Evolutionary conservation across 2,797 vertebrate species (phyloP), one percentile per base, ranked within the genome.

Genomic region (Nyctalus aviator): DNA sequence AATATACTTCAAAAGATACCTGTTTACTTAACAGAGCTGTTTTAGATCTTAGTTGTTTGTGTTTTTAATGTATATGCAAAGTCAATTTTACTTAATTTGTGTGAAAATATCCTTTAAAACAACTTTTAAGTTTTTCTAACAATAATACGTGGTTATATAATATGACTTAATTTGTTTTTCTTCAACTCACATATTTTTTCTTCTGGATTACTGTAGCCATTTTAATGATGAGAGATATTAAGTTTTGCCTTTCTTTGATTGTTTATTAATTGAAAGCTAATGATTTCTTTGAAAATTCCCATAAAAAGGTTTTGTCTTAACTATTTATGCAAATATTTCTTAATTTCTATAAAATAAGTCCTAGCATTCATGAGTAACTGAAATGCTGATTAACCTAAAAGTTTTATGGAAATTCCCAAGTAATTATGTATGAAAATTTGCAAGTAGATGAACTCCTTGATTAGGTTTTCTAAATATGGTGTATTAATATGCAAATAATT

Each of bases 381-480:
- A 83, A 82, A 71, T 96, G 89, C 92, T 77, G 35, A 44, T 97
- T 95, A 95, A 95, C 32, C 81, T 92, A 88, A 83, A 81, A 84
- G 27, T 94, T 97, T 88, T 86, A 95, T 83, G 96, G 91, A 96
- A 95, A 96, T 89, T 35, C 44, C 37, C 15, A 15, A 93, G 6
- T 95, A 94, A 78, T 96, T 95, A 94, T 69, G 76, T 94, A 23
- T 78, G 72, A 84, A 96, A 97, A 91, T 96, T 96, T 97, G 82
- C 83, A 97, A 96, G 64, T 97, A 8, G 83, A 95, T 97, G 93
- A 96, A 57, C 69, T 93, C 81, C 82, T 96, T 97, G 94, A 97
- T 97, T 98, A 97, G 93, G 18, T 87, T 92, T 96, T 91, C 76
- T 96, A 97, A 97, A 94, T 88, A 82, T 76, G 41, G 30, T 88